These are phyloP conservation scores for Lepus europaeus DNA, from an alignment of 2,113 vertebrate species.

Conservation along the genomic window DNA sequence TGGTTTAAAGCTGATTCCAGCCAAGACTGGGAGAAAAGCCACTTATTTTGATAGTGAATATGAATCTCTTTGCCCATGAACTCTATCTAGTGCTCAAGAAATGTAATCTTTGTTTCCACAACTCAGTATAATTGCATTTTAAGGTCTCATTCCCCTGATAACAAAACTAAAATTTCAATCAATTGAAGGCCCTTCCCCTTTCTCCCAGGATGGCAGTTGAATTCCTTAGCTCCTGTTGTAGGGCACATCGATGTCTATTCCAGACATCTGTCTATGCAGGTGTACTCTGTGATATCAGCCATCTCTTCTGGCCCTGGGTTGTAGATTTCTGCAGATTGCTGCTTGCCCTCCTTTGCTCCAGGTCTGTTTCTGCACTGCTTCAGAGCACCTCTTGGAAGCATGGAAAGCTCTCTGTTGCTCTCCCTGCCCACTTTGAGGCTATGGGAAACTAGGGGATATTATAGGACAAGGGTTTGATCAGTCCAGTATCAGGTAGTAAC, in stretches of 20 bases:
- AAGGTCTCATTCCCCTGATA: background rate
- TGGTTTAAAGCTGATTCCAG: too few relatives aligned
- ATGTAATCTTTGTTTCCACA: background rate
- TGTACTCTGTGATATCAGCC: background rate
- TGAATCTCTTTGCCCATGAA: background rate
- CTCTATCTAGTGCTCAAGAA: background rate
- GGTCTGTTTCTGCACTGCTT: background rate
- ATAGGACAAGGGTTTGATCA: background rate
- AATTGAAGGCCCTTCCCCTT: background rate
- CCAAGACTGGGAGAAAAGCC: too few relatives aligned
- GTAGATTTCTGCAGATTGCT: background rate
- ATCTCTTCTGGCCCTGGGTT: background rate
- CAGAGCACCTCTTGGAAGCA: background rate
- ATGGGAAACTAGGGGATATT: background rate
- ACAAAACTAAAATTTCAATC: constrained; percentile 28
- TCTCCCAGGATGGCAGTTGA: background rate
- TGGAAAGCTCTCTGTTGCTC: background rate
- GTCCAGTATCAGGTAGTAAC: rapidly evolving
- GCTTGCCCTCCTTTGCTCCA: background rate
- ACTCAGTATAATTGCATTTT: constrained; percentile 10
- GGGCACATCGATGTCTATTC: background rate
- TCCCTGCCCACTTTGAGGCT: background rate
- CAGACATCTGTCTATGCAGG: background rate
- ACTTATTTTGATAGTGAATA: background rate
- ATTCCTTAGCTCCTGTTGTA: background rate